phyloP scores from a whole-genome alignment of 1,140 invertebrate species.

The Drosophila ananassae region DNA sequence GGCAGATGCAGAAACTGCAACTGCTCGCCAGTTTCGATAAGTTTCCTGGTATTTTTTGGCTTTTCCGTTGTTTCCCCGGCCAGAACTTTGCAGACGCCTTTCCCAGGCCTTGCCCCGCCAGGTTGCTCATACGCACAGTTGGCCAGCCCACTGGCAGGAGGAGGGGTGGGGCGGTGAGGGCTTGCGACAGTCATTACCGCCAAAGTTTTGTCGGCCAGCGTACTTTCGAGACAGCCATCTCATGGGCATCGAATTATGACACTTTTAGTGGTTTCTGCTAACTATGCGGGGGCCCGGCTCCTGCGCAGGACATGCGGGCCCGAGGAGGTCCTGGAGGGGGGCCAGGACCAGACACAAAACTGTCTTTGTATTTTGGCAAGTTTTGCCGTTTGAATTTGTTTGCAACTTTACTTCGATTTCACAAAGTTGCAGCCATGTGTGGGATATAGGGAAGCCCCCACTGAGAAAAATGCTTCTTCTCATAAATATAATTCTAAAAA shows the following conservation, averaged over 20 bases:
- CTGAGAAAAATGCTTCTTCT: not conserved
- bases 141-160: conserved; percentile 14
- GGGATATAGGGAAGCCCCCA: not conserved
- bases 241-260: conserved; percentile 84
- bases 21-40: conserved; percentile 38
- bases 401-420: conserved; percentile 78
- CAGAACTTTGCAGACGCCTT: conserved; percentile 43
- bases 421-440: conserved; percentile 41
- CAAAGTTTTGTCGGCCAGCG: conserved; percentile 75
- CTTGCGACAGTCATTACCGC: conserved; percentile 68
- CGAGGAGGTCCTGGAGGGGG: conserved; percentile 12
- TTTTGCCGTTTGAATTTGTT: conserved; percentile 67
- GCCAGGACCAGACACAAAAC: conserved; percentile 24
- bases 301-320: conserved; percentile 4
- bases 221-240: conserved; percentile 79
- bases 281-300: conserved; percentile 47
- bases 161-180: not conserved
- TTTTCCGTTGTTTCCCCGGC: conserved; percentile 31
- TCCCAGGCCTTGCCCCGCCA: not conserved
- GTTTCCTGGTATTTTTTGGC: conserved; percentile 43
- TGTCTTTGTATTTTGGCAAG: conserved; percentile 61
- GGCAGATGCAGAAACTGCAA: conserved; percentile 7
- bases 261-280: conserved; percentile 83
- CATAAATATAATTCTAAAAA: not conserved
- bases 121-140: conserved; percentile 62